Evolutionary conservation across 2,888 invertebrate genomes (phyloP), one percentile per base, ranked within the genome.

Genomic region (Oxytorus armatus): DNA sequence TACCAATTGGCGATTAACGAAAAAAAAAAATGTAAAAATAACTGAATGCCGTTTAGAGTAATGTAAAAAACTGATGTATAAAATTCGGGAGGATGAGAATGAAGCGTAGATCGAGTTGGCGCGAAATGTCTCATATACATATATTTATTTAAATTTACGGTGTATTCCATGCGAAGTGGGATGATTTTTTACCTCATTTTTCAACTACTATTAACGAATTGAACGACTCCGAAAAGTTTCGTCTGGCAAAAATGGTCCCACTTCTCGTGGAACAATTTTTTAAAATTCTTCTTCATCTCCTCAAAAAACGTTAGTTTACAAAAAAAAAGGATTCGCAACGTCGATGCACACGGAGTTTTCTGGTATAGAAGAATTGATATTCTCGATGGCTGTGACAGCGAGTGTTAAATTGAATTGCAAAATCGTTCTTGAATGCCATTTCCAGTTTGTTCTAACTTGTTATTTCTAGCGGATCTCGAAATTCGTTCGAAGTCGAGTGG

Each of bases 271-370:
- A 14, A 47, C 14, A 16, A 5, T 57, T 10, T 36, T 16, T 53
- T 55, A 72, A 72, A 61, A 72, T 73, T 68, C 59, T 68, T 80
- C 51, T 61, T 47, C 36, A 42, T 79, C 36, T 80, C 39, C 51
- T 80, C 66, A 76, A 76, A 77, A 80, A 77, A 70, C 36, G 76
- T 76, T 63, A 68, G 59, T 76, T 76, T 72, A 76, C 79, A 80
- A 76, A 76, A 68, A 57, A 33, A 55, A 47, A 59, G 21, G 4
- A 63, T 36, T 77, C 47, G 66, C 21, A 51, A 39, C 39, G 42
- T 65, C 65, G 53, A 47, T 16, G 39, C 49, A 33, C 59, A 33
- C 33, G 55, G 57, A 14, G n/a, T 59, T 29, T 18, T 51, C 61
- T 16, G 51, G 42, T 61, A 42, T 33, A 61, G 5, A 44, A 65